phyloP scores from a whole-genome alignment of 1,140 invertebrate genomes.

The Saxidomus purpurata region DNA sequence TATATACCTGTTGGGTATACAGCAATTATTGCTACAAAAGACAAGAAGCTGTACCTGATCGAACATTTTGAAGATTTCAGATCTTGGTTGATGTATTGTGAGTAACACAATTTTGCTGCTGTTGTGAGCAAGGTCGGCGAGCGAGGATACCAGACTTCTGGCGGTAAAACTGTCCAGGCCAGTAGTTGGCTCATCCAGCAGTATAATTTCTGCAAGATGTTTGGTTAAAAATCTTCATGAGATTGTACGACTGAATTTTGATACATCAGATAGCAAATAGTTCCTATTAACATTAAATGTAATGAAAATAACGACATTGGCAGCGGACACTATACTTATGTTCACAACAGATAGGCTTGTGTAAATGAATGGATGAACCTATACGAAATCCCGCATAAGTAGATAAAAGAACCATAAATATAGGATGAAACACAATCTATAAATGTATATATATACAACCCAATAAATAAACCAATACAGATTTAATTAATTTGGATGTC shows the following conservation, averaged over 20 bases:
- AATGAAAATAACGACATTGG: neutral
- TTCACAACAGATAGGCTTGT: too few species aligned
- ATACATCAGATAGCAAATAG: neutral
- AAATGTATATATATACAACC: too few species aligned
- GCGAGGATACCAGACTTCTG: conserved; percentile 73
- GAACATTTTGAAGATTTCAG: conserved; percentile 80
- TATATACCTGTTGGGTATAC: too few species aligned
- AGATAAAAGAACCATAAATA: too few species aligned
- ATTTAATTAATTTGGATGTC: too few species aligned
- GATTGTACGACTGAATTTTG: too few species aligned
- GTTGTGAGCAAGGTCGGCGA: conserved; percentile 74
- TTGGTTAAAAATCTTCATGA: too few species aligned
- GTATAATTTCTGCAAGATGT: conserved; percentile 75
- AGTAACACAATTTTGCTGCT: conserved; percentile 79
- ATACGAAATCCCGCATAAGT: too few species aligned
- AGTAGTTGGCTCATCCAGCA: conserved; percentile 82
- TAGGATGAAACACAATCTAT: too few species aligned
- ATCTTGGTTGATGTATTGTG: conserved; percentile 82
- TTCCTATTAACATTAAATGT: neutral
- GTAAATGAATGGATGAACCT: too few species aligned
- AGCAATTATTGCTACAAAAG: too few species aligned
- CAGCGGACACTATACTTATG: neutral
- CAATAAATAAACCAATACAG: too few species aligned
- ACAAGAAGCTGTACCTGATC: conserved; percentile 78
- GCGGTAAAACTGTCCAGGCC: conserved; percentile 82